A percentile compares a stretch with the other conserved stretches of the same genome.
These are phyloP conservation scores for Desmodus rotundus DNA, from an alignment of 2,113 vertebrate species.

Conservation along the genomic window DNA sequence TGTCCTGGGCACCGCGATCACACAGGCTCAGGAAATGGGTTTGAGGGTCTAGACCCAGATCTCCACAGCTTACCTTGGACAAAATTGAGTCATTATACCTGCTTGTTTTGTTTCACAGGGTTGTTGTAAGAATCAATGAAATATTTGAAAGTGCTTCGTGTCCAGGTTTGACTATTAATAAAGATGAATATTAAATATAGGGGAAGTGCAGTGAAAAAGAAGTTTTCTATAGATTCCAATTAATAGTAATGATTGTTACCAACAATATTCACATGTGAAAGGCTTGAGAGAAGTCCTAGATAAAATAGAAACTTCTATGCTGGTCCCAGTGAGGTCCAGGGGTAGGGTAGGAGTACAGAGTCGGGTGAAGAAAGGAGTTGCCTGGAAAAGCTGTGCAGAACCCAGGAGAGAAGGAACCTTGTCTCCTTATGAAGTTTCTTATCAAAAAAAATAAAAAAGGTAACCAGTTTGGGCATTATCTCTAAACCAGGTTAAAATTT, in stretches of 20 bases:
- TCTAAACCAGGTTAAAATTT: not conserved
- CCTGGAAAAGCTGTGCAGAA: not conserved
- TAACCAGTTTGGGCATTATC: not conserved
- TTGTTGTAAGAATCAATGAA: not conserved
- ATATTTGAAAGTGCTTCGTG: not conserved
- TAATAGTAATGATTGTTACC: not conserved
- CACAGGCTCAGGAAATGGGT: not conserved
- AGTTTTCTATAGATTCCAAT: not conserved
- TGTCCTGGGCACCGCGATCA: not conserved
- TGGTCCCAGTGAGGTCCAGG: not conserved
- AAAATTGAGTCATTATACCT: not conserved
- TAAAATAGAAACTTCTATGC: not conserved
- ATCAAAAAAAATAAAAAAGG: not conserved
- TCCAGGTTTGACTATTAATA: not conserved
- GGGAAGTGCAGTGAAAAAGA: not conserved
- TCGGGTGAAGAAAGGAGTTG: not conserved
- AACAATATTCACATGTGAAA: not conserved
- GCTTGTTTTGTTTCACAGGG: not conserved
- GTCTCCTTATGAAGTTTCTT: not conserved
- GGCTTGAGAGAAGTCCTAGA: not conserved
- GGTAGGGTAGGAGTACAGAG: not conserved
- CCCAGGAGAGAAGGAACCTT: not conserved
- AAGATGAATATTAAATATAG: not conserved
- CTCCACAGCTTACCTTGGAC: not conserved
- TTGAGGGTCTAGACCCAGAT: not conserved